Conservation (phyloP, 2,888 invertebrate species). For the Loripinus fragilis region DNA sequence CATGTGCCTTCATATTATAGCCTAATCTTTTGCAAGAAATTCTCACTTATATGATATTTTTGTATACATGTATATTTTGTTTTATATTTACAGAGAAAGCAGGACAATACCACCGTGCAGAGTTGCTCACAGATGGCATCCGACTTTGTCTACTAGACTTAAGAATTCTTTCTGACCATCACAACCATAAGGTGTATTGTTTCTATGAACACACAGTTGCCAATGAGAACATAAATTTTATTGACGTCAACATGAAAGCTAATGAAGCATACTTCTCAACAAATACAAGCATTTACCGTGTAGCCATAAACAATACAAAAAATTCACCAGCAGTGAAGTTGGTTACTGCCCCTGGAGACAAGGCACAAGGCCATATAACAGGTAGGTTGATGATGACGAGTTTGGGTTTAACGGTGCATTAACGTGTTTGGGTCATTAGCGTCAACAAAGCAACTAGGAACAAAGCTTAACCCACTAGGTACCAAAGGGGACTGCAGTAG, state of each 20-base stretch:
- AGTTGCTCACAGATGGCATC: constrained; percentile 41
- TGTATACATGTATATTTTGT: no score
- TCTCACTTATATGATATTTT: no score
- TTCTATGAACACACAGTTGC: constrained; percentile 37
- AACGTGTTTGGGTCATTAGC: no score
- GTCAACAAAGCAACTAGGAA: no score
- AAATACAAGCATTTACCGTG: constrained; percentile 28
- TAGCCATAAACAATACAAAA: not conserved
- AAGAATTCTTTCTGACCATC: constrained; percentile 39
- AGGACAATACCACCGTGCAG: constrained; percentile 39
- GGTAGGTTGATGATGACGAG: no score
- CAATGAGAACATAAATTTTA: constrained; percentile 35
- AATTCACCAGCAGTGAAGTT: not conserved
- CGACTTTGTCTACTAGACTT: constrained; percentile 46
- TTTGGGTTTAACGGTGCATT: no score
- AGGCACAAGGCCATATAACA: not conserved
- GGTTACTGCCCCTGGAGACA: not conserved
- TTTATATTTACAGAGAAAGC: constrained; percentile 34
- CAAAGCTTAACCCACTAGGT: no score
- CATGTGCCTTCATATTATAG: no score
- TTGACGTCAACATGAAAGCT: constrained; percentile 45
- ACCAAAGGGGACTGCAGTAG: no score
- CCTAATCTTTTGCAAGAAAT: no score
- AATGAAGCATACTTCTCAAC: constrained; percentile 45
- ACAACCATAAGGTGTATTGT: constrained; percentile 34